phyloP scores from a whole-genome alignment of 2,113 vertebrate species.

The Dipodomys spectabilis region DNA sequence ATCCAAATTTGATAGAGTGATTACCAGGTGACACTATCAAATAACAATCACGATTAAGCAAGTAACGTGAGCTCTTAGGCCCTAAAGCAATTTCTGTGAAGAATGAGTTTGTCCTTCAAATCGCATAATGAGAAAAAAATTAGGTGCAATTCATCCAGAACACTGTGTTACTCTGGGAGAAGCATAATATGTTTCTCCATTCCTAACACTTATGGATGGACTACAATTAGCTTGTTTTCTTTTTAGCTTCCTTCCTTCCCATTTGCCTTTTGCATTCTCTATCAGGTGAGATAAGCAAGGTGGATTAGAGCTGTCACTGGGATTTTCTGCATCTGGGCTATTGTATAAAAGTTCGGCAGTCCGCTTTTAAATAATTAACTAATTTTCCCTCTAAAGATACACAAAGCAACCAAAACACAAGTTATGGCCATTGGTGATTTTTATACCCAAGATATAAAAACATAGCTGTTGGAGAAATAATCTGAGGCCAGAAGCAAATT shows the following conservation, averaged over 20 bases:
- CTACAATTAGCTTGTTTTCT: slow-evolving; percentile 57
- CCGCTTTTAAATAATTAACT: too few species aligned
- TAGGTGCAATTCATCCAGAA: slow-evolving; percentile 70
- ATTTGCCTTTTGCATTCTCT: slow-evolving; percentile 39
- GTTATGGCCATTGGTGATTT: slow-evolving; percentile 66
- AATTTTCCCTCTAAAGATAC: slow-evolving; percentile 56
- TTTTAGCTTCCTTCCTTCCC: slow-evolving; percentile 46
- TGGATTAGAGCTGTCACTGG: slow-evolving; percentile 39
- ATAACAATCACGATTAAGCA: slow-evolving; percentile 82
- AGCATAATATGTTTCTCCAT: slow-evolving; percentile 69
- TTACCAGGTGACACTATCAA: slow-evolving; percentile 85
- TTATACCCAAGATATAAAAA: slow-evolving; percentile 67
- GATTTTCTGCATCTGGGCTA: slow-evolving; percentile 62
- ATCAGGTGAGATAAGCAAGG: background rate
- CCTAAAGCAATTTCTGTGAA: slow-evolving; percentile 80
- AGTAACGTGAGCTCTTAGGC: slow-evolving; percentile 80
- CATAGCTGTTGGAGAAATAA: slow-evolving; percentile 72
- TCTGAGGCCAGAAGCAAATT: slow-evolving; percentile 72
- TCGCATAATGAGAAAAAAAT: slow-evolving; percentile 76
- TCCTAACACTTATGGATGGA: slow-evolving; percentile 71
- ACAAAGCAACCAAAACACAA: slow-evolving; percentile 71
- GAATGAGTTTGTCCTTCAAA: slow-evolving; percentile 84
- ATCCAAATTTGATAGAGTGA: slow-evolving; percentile 84
- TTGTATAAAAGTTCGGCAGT: slow-evolving; percentile 53
- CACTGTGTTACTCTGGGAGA: background rate